A percentile compares a stretch with the other conserved stretches of the same genome.
Conservation (phyloP, 2,888 invertebrate species). For the Labia minor region DNA sequence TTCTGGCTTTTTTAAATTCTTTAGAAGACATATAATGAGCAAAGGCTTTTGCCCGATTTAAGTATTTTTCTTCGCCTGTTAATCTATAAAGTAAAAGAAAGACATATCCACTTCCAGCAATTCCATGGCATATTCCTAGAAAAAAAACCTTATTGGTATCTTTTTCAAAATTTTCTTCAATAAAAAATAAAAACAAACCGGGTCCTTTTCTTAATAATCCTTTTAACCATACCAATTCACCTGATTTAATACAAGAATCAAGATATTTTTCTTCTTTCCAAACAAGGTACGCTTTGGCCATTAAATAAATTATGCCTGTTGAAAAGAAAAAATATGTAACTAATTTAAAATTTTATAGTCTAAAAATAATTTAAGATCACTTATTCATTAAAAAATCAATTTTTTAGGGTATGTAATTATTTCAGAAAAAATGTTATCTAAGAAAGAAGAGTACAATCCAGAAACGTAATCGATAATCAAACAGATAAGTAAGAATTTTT, state of each 20-base stretch:
- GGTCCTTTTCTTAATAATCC: conserved; percentile 79
- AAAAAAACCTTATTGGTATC: neutral
- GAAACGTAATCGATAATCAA: no score
- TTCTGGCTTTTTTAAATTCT: conserved; percentile 55
- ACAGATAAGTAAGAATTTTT: no score
- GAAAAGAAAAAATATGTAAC: conserved; percentile 26
- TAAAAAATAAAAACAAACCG: conserved; percentile 33
- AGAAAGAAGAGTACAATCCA: no score
- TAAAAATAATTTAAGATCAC: neutral
- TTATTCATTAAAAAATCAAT: conserved; percentile 4
- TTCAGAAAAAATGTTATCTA: no score
- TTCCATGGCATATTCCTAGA: conserved; percentile 70
- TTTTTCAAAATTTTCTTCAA: conserved; percentile 16
- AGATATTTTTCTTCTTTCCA: conserved; percentile 65
- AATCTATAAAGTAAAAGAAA: conserved; percentile 65
- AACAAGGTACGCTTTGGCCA: conserved; percentile 67
- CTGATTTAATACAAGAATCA: conserved; percentile 53
- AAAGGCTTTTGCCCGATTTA: conserved; percentile 64
- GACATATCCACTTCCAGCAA: conserved; percentile 72
- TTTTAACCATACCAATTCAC: conserved; percentile 69
- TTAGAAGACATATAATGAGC: conserved; percentile 59
- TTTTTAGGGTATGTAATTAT: neutral
- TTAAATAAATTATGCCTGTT: conserved; percentile 59
- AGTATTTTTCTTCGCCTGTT: conserved; percentile 56
- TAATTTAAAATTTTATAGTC: neutral